A percentile compares a stretch with the other conserved stretches of the same genome.
These are phyloP conservation scores for Macaca nemestrina DNA, from an alignment of 2,113 vertebrate species.

Conservation along the genomic window DNA sequence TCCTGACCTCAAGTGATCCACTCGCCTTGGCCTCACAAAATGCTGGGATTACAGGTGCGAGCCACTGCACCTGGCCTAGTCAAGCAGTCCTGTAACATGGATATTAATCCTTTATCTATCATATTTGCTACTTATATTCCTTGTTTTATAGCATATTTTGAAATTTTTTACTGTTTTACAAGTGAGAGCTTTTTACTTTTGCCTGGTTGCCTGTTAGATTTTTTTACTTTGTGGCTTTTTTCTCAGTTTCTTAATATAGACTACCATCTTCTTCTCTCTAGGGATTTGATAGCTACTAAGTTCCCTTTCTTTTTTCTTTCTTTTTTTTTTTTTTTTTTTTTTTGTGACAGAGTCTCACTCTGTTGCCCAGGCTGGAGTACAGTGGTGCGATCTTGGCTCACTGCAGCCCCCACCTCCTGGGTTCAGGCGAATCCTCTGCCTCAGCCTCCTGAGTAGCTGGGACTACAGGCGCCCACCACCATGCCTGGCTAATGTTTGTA, in stretches of 20 bases:
- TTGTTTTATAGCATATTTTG: fast-evolving
- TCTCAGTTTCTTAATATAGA: not conserved
- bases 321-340: too few species aligned
- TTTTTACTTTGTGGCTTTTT: not conserved
- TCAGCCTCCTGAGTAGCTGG: too few species aligned
- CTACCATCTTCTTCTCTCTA: fast-evolving
- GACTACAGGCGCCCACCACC: too few species aligned
- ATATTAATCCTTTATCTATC: fast-evolving
- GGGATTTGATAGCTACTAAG: not conserved
- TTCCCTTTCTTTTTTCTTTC: not conserved
- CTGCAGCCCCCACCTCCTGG: too few species aligned
- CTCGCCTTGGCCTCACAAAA: too few species aligned
- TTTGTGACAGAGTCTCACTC: too few species aligned
- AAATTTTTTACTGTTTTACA: not conserved
- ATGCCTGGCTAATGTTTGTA: too few species aligned
- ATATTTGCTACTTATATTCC: fast-evolving
- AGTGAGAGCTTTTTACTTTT: not conserved
- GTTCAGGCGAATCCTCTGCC: too few species aligned
- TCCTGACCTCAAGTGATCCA: too few species aligned
- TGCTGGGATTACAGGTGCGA: too few species aligned
- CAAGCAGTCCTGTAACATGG: fast-evolving
- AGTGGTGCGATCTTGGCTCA: fast-evolving
- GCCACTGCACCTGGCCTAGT: not conserved
- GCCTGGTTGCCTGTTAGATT: not conserved
- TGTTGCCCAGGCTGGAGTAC: too few species aligned